Evolutionary conservation across 2,113 vertebrate genomes (phyloP).

Genomic region (Laterallus jamaicensis): DNA sequence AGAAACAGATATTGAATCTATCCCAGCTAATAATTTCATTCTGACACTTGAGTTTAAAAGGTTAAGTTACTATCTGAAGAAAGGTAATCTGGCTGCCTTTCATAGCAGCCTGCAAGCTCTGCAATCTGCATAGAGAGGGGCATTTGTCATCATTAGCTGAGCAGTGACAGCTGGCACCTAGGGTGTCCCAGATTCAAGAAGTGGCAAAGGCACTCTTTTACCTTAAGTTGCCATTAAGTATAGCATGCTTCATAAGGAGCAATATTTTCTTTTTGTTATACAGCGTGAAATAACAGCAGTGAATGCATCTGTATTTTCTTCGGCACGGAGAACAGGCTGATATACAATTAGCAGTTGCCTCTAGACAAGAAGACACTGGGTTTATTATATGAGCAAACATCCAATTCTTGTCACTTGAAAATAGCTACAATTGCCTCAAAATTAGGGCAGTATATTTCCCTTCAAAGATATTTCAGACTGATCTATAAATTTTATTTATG

Average conservation of each 20-base stretch:
- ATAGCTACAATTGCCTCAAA: slow-evolving; percentile 10
- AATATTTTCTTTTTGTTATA: slow-evolving; percentile 59
- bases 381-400: slow-evolving; percentile 29
- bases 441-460: neutral
- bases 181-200: slow-evolving; percentile 91
- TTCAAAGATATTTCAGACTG: slow-evolving; percentile 4
- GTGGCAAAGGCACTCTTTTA: slow-evolving; percentile 79
- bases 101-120: slow-evolving; percentile 78
- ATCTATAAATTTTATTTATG: neutral
- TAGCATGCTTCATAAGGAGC: slow-evolving; percentile 58
- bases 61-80: slow-evolving; percentile 80
- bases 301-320: slow-evolving; percentile 47
- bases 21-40: slow-evolving; percentile 71
- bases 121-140: slow-evolving; percentile 96
- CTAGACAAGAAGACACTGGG: slow-evolving; percentile 54
- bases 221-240: slow-evolving; percentile 68
- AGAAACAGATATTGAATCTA: slow-evolving; percentile 70
- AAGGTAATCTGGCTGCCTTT: slow-evolving; percentile 83
- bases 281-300: slow-evolving; percentile 39
- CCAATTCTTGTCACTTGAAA: slow-evolving; percentile 12
- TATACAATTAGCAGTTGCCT: slow-evolving; percentile 68
- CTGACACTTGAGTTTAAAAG: slow-evolving; percentile 81
- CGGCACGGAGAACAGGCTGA: slow-evolving; percentile 11
- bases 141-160: slow-evolving; percentile 99
- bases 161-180: slow-evolving; percentile 98